These are phyloP conservation scores for Drosophila subpulchrella DNA, from an alignment of 1,140 invertebrate species.

Conservation along the genomic window DNA sequence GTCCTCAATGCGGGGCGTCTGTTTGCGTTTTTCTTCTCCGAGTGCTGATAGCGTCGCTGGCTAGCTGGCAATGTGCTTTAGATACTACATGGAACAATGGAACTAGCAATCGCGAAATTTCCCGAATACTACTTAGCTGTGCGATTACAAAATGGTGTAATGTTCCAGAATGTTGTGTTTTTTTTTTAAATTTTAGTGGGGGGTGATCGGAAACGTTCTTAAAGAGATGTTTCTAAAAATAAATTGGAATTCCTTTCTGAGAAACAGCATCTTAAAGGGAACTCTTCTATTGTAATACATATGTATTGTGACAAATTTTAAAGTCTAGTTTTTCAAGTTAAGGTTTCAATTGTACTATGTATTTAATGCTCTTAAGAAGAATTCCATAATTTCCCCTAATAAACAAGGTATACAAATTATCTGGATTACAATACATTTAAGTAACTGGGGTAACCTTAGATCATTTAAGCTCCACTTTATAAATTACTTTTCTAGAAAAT, in stretches of 20 bases:
- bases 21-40: conserved; percentile 31
- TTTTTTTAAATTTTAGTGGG: background rate
- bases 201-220: background rate
- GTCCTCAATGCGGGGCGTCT: conserved; percentile 23
- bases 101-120: no score
- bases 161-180: background rate
- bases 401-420: no score
- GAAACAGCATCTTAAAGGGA: no score
- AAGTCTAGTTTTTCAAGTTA: no score
- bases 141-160: conserved; percentile 1
- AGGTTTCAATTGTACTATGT: no score
- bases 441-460: background rate
- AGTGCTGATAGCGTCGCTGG: conserved; percentile 38
- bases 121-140: no score
- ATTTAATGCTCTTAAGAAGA: no score
- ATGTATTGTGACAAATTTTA: no score
- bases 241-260: background rate
- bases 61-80: conserved; percentile 47
- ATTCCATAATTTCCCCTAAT: no score
- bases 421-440: no score
- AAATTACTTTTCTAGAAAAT: no score
- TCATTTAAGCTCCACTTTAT: background rate
- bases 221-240: background rate
- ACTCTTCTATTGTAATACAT: no score
- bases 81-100: conserved; percentile 29